Evolutionary conservation across 2,888 invertebrate genomes (phyloP).

Genomic region (Drosophila leonis): DNA sequence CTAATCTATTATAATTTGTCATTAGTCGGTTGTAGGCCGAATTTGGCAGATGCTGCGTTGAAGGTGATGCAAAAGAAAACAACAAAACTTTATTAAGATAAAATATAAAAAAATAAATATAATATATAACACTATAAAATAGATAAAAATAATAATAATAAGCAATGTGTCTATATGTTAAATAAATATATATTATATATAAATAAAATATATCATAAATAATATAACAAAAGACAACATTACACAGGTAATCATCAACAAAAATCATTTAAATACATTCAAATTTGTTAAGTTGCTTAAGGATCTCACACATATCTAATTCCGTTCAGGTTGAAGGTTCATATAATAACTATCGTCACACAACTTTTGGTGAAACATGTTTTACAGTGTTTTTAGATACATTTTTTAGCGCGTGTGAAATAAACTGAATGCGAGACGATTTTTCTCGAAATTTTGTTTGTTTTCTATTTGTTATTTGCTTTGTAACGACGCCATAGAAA

Average conservation of each 20-base stretch:
- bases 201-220: background rate
- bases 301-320: background rate
- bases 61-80: background rate
- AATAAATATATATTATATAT: no score
- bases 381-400: background rate
- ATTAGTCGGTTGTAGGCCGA: background rate
- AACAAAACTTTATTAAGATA: background rate
- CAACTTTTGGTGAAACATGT: background rate
- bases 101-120: background rate
- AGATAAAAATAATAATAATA: background rate
- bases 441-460: conserved; percentile 23
- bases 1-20: background rate
- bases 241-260: no score
- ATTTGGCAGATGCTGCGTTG: background rate
- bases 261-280: background rate
- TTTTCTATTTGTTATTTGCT: conserved; percentile 33
- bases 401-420: conserved; percentile 2
- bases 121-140: background rate
- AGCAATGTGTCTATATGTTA: no score
- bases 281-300: background rate
- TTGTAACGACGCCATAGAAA: conserved; percentile 65
- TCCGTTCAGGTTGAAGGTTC: background rate
- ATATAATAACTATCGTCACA: no score
- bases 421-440: conserved; percentile 4
- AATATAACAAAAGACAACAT: background rate